Percentiles rank a stretch among this genome's conserved stretches.
These are phyloP conservation scores for Leptopterna dolabrata DNA, from an alignment of 2,888 invertebrate species.

Conservation along the genomic window DNA sequence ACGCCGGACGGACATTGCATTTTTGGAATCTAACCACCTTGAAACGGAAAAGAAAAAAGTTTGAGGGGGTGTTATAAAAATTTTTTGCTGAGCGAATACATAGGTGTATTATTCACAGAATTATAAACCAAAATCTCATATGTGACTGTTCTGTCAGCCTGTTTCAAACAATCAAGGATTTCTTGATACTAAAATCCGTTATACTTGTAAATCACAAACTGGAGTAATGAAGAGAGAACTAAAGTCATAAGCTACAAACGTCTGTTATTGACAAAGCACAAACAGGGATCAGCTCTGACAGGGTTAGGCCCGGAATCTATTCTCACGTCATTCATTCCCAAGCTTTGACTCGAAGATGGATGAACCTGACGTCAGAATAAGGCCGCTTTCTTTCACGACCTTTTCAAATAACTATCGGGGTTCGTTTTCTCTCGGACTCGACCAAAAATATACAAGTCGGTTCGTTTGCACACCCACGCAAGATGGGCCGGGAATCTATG, in stretches of 20 bases:
- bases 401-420: conserved; percentile 33
- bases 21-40: too few species aligned
- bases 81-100: too few species aligned
- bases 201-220: neutral
- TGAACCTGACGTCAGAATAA: conserved; percentile 44
- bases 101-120: too few species aligned
- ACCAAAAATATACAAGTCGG: neutral
- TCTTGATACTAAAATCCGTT: neutral
- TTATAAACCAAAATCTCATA: neutral
- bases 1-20: too few species aligned
- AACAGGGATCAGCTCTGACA: neutral
- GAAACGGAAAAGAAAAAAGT: too few species aligned
- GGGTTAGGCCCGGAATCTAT: neutral
- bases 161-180: neutral
- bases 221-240: neutral
- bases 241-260: neutral
- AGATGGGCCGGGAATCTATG: neutral
- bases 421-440: neutral
- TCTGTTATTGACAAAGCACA: neutral
- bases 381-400: conserved; percentile 46
- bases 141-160: neutral
- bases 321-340: neutral
- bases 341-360: conserved; percentile 26
- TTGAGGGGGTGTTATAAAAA: too few species aligned
- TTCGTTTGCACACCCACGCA: neutral